Evolutionary conservation across 2,797 vertebrate species (phyloP).

Genomic region (Pipistrellus nathusii): DNA sequence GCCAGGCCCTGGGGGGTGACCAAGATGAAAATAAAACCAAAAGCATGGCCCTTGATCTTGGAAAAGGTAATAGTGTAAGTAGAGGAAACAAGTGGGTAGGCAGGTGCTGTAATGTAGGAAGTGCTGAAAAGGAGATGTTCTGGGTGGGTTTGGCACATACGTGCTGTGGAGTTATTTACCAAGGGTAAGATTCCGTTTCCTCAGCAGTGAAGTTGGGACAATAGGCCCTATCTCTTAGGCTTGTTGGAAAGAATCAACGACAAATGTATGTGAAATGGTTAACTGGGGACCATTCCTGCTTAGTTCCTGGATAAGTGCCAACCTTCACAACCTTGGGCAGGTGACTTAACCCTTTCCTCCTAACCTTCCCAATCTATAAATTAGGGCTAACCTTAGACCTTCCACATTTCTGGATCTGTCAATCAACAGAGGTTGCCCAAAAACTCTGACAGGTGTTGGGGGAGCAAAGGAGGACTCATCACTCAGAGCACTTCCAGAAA

Average conservation of each 20-base stretch:
- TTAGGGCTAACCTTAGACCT: not conserved
- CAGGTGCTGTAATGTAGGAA: not conserved
- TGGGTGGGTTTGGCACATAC: not conserved
- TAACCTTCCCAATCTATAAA: not conserved
- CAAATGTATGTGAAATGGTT: not conserved
- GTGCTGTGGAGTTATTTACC: not conserved
- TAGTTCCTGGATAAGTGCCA: not conserved
- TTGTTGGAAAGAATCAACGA: not conserved
- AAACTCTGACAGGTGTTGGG: not conserved
- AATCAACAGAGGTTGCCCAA: not conserved
- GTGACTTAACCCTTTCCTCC: not conserved
- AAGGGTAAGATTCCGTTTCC: not conserved
- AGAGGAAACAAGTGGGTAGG: not conserved
- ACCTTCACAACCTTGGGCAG: not conserved
- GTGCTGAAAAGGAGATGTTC: not conserved
- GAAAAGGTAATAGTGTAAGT: not conserved
- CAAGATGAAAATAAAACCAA: not conserved
- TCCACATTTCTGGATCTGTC: not conserved
- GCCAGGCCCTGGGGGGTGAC: not conserved
- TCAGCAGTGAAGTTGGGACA: not conserved
- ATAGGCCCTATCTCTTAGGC: not conserved
- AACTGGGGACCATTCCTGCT: not conserved
- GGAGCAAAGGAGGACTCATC: not conserved
- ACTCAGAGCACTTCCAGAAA: not conserved
- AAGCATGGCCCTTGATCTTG: not conserved